phyloP scores from a whole-genome alignment of 1,140 invertebrate species.

The Eurosta solidaginis region DNA sequence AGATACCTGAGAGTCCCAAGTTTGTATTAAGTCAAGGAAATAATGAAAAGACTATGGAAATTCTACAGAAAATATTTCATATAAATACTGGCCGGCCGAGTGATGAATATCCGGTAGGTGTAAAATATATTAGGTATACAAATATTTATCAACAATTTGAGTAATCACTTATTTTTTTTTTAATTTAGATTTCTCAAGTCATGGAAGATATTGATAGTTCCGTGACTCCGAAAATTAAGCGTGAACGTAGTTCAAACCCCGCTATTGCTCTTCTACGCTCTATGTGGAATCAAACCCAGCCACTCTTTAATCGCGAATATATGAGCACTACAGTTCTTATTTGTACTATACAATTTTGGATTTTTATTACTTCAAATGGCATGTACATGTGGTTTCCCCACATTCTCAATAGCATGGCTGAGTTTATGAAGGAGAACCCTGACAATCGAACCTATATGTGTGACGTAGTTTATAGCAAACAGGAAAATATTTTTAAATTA shows the following conservation, averaged over 20 bases:
- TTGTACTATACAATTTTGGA: slow-evolving; percentile 36
- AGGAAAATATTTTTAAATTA: slow-evolving; percentile 13
- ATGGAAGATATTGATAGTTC: slow-evolving; percentile 27
- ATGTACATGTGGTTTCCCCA: slow-evolving; percentile 42
- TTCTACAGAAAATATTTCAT: slow-evolving; percentile 66
- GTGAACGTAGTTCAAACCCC: background rate
- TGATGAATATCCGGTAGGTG: slow-evolving; percentile 36
- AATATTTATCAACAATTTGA: background rate
- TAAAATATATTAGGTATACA: background rate
- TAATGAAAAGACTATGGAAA: slow-evolving; percentile 64
- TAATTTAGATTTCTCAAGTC: slow-evolving; percentile 23
- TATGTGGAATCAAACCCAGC: slow-evolving; percentile 61
- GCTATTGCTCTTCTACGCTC: slow-evolving; percentile 30
- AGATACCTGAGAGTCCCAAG: slow-evolving; percentile 75
- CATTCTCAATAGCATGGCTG: slow-evolving; percentile 36
- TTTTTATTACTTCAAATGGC: slow-evolving; percentile 40
- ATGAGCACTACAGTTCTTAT: slow-evolving; percentile 58
- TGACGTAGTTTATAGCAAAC: slow-evolving; percentile 35
- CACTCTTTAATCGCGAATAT: slow-evolving; percentile 60
- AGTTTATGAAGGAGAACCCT: slow-evolving; percentile 35
- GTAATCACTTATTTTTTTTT: background rate
- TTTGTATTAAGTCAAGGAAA: slow-evolving; percentile 68
- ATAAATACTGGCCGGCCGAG: slow-evolving; percentile 62
- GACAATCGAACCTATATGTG: slow-evolving; percentile 33
- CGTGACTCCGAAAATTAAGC: background rate